Conservation (phyloP, 2,113 vertebrate species). For the Gallinago media region DNA sequence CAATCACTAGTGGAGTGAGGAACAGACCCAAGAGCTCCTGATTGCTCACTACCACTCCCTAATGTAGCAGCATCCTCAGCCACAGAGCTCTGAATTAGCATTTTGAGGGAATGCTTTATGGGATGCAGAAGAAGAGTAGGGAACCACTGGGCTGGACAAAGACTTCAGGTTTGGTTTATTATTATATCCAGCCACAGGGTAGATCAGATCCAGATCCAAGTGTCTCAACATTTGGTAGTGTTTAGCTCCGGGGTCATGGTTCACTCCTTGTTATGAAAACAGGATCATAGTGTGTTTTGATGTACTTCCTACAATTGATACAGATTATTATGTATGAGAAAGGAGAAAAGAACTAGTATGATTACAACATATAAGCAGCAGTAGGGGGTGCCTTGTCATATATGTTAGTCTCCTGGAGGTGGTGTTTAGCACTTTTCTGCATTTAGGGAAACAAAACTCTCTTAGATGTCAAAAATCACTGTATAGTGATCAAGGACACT, state of each 20-base stretch:
- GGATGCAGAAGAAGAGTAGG: not conserved
- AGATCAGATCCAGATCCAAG: not conserved
- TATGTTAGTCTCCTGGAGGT: not conserved
- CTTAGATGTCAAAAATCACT: slow-evolving; percentile 64
- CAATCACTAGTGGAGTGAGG: not conserved
- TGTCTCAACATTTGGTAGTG: not conserved
- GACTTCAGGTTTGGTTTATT: not conserved
- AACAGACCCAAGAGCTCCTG: not conserved
- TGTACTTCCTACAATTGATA: not conserved
- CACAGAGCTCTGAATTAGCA: not conserved
- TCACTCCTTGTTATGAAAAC: not conserved
- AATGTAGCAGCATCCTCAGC: not conserved
- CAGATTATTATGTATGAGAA: not conserved
- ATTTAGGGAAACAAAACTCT: slow-evolving; percentile 60
- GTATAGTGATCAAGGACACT: slow-evolving; percentile 75
- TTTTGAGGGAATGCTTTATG: not conserved
- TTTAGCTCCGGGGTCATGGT: not conserved
- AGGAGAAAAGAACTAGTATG: not conserved
- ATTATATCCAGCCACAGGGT: not conserved
- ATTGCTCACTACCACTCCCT: not conserved
- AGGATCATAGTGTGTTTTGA: not conserved
- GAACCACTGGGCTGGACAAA: not conserved
- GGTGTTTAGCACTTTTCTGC: not conserved
- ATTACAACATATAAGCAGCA: not conserved
- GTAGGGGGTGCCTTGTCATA: not conserved